Evolutionary conservation across 2,113 vertebrate species (phyloP), one percentile per base, ranked within the genome.

Genomic region (Brachirus orientalis): DNA sequence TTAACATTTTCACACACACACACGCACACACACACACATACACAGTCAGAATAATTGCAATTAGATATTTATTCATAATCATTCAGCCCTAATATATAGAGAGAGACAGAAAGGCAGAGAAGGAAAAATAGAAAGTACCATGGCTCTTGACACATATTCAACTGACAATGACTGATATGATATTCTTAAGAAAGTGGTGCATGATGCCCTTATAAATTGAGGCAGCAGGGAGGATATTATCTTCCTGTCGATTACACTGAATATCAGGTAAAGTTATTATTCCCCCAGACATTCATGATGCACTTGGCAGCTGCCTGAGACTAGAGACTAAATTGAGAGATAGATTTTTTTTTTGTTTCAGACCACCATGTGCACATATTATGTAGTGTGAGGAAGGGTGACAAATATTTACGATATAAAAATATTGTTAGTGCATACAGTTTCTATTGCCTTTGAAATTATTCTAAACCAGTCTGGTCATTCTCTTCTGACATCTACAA

Each of bases 1-100:
- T 85, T 89, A 83, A 89, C 87, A 85, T 92, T 90, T 91, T 62
- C 51, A 18, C n/a, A n/a, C n/a, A n/a, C n/a, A n/a, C n/a, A n/a
- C n/a, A n/a, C n/a, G n/a, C n/a, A n/a, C n/a, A n/a, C n/a, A n/a
- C n/a, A n/a, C n/a, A n/a, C n/a, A n/a, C n/a, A n/a, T n/a, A n/a
- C n/a, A n/a, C n/a, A n/a, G n/a, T n/a, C n/a, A n/a, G n/a, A n/a
- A n/a, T n/a, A n/a, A n/a, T n/a, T n/a, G n/a, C n/a, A n/a, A n/a
- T n/a, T n/a, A n/a, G n/a, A n/a, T n/a, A n/a, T n/a, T n/a, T n/a
- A n/a, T n/a, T n/a, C n/a, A n/a, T n/a, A n/a, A n/a, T n/a, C n/a
- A n/a, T n/a, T n/a, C n/a, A n/a, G n/a, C n/a, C n/a, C n/a, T 55
- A 35, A 68, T 7, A 63, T 46, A 51, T 10, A 56, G 62, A 50